A percentile compares a stretch with the other conserved stretches of the same genome.
Conservation (phyloP, 2,888 invertebrate genomes). For the Eupithecia pulchellata region DNA sequence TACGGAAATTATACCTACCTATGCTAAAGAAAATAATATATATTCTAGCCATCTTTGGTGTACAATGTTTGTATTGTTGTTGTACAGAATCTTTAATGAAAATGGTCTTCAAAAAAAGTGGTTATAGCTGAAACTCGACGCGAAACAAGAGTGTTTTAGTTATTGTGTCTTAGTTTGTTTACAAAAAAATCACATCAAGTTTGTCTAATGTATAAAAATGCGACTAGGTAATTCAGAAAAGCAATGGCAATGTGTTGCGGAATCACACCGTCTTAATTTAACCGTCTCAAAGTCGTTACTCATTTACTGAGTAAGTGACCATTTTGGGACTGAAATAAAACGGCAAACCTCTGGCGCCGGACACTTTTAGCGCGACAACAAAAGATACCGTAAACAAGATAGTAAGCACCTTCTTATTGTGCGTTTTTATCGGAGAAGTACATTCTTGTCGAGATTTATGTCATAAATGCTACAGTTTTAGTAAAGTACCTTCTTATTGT, state of each 20-base stretch:
- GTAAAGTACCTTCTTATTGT: no score
- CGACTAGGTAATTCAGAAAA: not conserved
- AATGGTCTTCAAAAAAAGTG: no score
- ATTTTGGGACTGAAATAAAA: slow-evolving; percentile 72
- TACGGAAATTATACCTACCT: not conserved
- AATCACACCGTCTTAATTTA: slow-evolving; percentile 56
- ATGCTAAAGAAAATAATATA: slow-evolving; percentile 4
- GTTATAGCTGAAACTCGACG: no score
- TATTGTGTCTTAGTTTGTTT: no score
- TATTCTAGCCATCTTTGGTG: no score
- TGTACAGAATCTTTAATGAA: no score
- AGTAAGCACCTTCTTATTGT: slow-evolving; percentile 29
- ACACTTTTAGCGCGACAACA: slow-evolving; percentile 51
- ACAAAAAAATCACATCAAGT: no score
- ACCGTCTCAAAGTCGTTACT: slow-evolving; percentile 64
- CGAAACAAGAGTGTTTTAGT: no score
- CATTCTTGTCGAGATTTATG: not conserved
- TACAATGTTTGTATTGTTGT: no score
- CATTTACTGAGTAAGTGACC: slow-evolving; percentile 66
- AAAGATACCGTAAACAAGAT: slow-evolving; percentile 39
- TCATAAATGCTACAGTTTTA: not conserved
- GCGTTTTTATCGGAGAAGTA: not conserved
- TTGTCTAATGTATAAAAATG: no score
- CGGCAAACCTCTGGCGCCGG: slow-evolving; percentile 70
- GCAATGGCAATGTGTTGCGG: slow-evolving; percentile 11